Evolutionary conservation across 2,113 vertebrate genomes (phyloP), one percentile per base, ranked within the genome.

Genomic region (Mola mola): DNA sequence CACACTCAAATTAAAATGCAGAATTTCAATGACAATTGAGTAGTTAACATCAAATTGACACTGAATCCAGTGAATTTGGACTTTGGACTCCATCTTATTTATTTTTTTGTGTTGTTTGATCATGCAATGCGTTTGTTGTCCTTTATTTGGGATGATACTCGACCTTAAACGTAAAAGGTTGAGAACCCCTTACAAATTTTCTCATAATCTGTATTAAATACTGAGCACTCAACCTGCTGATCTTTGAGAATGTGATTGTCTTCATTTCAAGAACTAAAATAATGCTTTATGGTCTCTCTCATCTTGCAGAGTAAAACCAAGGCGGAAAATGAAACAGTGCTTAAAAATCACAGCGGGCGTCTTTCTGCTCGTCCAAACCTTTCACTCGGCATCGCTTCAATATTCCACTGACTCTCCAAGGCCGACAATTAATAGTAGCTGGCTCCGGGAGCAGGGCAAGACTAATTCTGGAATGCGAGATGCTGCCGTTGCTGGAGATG

Each of bases 361-460:
- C 21, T 38, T 91, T 5, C 43, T 92, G 50, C 68, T 85, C 10
- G 40, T 86, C 21, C 89, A 91, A 13, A 34, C 33, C 7, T 44
- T 83, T 9, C 72, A 75, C 17, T 26, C 37, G 26, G 81, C 53
- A 40, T 47, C 21, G 7, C 57, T 68, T 11, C 79, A 83, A 46
- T 1, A 46, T 0, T 12, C 87, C 19, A 81, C 85, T 0, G 62
- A 62, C 15, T 68, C 72, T 58, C 51, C 77, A 0, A 62, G 56
- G 29, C 46, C 22, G 13, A 78, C 72, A 0, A 82, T 88, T 26
- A 28, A 75, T 40, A 9, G 13, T 36, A 10, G 5, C 11, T 90
- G 86, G 87, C 38, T 75, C 8, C 84, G 85, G 33, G 7, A 56
- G 1, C 16, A 0, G 1, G 0, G 0, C 24, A 37, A 31, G 37